These are phyloP conservation scores for Leptodactylus fallax DNA, from an alignment of 2,797 vertebrate species.

Conservation along the genomic window DNA sequence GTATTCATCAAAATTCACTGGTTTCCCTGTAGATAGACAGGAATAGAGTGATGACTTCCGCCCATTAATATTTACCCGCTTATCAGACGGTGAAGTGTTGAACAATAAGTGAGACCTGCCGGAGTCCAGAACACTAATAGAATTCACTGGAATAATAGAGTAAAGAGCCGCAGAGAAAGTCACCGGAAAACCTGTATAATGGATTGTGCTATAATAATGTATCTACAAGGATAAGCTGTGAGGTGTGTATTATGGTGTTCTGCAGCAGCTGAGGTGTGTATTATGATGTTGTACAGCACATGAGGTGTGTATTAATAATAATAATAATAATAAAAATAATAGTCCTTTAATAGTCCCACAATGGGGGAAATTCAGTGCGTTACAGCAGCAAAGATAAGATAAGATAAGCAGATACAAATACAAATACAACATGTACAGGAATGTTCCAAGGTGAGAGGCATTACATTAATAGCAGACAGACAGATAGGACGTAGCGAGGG, in stretches of 20 bases:
- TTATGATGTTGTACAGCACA: neutral
- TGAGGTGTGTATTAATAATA: neutral
- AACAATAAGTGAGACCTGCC: neutral
- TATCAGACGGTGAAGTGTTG: neutral
- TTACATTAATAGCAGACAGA: no score
- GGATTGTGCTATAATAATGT: neutral
- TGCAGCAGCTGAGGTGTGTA: neutral
- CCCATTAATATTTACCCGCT: conserved; percentile 38
- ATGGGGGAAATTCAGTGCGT: no score
- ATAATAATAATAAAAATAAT: no score
- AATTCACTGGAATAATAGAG: neutral
- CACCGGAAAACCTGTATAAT: neutral
- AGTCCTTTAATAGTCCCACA: no score
- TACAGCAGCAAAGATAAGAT: no score
- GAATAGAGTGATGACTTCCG: neutral
- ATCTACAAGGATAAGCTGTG: neutral
- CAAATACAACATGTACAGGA: no score
- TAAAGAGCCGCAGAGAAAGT: neutral
- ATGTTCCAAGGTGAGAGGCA: no score
- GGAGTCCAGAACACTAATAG: neutral
- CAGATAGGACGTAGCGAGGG: no score
- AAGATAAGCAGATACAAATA: no score
- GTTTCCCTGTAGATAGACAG: conserved; percentile 77
- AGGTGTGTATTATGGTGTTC: neutral
- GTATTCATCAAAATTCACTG: conserved; percentile 80